Evolutionary conservation across 2,888 invertebrate genomes (phyloP), one percentile per base, ranked within the genome.

Genomic region (Adelognathus sp.): DNA sequence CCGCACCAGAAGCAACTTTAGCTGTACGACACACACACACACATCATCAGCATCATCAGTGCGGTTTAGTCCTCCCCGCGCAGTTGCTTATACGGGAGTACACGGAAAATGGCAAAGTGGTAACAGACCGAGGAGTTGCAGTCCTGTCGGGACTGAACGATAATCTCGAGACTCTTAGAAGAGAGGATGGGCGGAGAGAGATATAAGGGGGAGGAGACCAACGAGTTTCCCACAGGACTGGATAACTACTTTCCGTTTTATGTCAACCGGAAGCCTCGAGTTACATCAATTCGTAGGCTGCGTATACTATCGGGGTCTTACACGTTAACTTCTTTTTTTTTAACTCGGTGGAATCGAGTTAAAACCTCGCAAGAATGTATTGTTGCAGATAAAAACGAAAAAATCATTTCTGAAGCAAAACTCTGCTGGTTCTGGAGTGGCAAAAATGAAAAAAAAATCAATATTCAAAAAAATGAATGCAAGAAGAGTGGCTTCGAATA

Each of bases 181-280:
- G 36, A 11, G 36, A 36, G 16, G 36, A 24, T 18, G 27, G 6
- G n/a, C 16, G 16, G 31, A 24, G 9, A 7, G n/a, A n/a, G n/a
- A n/a, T n/a, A n/a, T n/a, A n/a, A n/a, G n/a, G n/a, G 36, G 36
- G 36, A 36, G n/a, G 29, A 63, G 31, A 63, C 46, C 54, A 29
- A 41, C 27, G 33, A 63, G 63, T 61, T 76, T 79, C 67, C 33
- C 76, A 71, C 71, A 52, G 41, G 72, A 79, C 79, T 67, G 61
- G 71, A 75, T 70, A 71, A 71, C 54, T 61, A 75, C 75, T 79
- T 72, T 76, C 63, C 79, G 76, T 72, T 79, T 79, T 72, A 79
- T 63, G 79, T 72, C 75, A 76, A 79, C 79, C 79, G 79, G 79
- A 79, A 76, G 79, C 54, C 66, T 75, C 75, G 75, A 64, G 71